These are phyloP conservation scores for Bombus ignitus DNA, from an alignment of 1,140 invertebrate genomes.

Conservation along the genomic window DNA sequence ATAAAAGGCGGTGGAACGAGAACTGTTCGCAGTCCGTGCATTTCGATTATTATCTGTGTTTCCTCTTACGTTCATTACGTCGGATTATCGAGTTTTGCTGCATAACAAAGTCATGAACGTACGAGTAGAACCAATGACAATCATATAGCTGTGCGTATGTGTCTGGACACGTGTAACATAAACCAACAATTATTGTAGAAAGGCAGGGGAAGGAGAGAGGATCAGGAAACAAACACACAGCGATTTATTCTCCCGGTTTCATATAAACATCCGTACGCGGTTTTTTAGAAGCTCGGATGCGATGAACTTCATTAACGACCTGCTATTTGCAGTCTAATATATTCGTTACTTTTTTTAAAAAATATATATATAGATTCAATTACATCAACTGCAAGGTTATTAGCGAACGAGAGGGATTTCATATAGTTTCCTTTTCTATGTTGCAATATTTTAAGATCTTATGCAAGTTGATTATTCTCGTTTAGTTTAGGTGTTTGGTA, in stretches of 20 bases:
- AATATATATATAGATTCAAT: too few species aligned
- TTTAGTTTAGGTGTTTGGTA: too few species aligned
- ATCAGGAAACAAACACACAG: neutral
- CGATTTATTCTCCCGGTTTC: slow-evolving; percentile 27
- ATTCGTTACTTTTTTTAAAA: too few species aligned
- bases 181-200: slow-evolving; percentile 30
- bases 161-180: slow-evolving; percentile 5
- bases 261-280: neutral
- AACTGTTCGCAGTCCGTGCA: neutral
- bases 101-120: neutral
- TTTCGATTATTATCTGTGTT: slow-evolving; percentile 6
- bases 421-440: too few species aligned
- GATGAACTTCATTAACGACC: too few species aligned
- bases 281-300: neutral
- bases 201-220: neutral
- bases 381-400: too few species aligned
- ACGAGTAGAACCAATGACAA: neutral
- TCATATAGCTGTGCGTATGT: neutral
- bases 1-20: neutral
- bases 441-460: too few species aligned
- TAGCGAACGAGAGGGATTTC: too few species aligned
- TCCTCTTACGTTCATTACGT: slow-evolving; percentile 24
- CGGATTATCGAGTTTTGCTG: slow-evolving; percentile 25
- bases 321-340: too few species aligned
- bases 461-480: too few species aligned